phyloP scores from a whole-genome alignment of 1,140 invertebrate genomes.

The Megalonaias nervosa region DNA sequence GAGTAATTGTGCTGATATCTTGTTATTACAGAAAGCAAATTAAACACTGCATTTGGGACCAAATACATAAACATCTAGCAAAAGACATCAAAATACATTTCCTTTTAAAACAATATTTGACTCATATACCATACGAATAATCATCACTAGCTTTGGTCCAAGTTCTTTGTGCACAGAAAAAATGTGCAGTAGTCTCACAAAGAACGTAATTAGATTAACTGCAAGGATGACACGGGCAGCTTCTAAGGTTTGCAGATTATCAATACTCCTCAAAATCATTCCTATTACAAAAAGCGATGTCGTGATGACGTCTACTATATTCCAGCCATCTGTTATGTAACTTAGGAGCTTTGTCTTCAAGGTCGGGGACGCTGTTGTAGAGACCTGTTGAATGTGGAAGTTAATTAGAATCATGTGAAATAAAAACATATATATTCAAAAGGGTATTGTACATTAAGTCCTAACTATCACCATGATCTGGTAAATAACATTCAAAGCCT shows the following conservation, averaged over 20 bases:
- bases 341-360: conserved; percentile 55
- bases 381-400: conserved; percentile 42
- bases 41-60: too few relatives aligned
- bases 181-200: conserved; percentile 50
- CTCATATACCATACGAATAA: conserved; percentile 72
- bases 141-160: conserved; percentile 73
- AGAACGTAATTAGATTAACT: conserved; percentile 68
- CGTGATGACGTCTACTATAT: conserved; percentile 67
- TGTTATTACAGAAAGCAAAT: too few relatives aligned
- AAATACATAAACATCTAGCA: too few relatives aligned
- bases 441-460: too few relatives aligned
- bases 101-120: neutral
- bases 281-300: conserved; percentile 65
- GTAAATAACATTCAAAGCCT: too few relatives aligned
- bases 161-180: too few relatives aligned
- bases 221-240: conserved; percentile 63
- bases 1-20: too few relatives aligned
- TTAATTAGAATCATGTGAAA: neutral
- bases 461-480: too few relatives aligned
- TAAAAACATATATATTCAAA: too few relatives aligned
- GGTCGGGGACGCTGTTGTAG: conserved; percentile 44
- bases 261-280: conserved; percentile 62
- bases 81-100: too few relatives aligned
- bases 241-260: conserved; percentile 51
- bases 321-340: conserved; percentile 69